phyloP scores from a whole-genome alignment of 2,888 invertebrate species.

The Agrenia bidenticulata region DNA sequence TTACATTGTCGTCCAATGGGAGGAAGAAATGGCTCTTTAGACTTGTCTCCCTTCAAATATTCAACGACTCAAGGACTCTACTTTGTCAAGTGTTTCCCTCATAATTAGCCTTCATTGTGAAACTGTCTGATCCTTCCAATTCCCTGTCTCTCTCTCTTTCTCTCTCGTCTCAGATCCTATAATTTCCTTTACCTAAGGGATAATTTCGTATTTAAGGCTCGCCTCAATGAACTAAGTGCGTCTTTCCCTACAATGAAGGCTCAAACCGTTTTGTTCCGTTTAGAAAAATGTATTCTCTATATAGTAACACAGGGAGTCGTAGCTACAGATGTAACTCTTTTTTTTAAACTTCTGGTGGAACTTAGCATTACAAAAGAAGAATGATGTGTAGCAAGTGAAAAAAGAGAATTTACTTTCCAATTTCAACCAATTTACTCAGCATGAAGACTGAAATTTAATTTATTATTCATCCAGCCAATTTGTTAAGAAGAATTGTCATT shows the following conservation, averaged over 20 bases:
- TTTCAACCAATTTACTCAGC: no score
- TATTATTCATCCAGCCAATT: not conserved
- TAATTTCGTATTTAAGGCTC: slow-evolving; percentile 8
- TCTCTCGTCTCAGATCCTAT: not conserved
- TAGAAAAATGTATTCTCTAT: no score
- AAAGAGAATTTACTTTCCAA: no score
- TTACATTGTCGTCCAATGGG: not conserved
- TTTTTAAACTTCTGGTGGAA: no score
- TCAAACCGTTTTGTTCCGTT: no score
- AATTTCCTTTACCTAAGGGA: not conserved
- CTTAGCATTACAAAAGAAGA: no score
- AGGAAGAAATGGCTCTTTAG: not conserved
- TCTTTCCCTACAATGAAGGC: not conserved
- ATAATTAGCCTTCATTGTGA: slow-evolving; percentile 46
- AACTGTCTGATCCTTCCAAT: slow-evolving; percentile 19
- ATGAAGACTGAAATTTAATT: not conserved
- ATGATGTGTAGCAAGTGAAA: no score
- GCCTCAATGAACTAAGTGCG: slow-evolving; percentile 10
- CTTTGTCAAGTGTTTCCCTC: slow-evolving; percentile 41
- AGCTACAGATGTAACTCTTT: no score
- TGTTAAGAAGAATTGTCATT: not conserved
- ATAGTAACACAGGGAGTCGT: no score
- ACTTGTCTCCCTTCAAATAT: not conserved
- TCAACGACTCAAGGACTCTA: not conserved
- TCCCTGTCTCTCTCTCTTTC: slow-evolving; percentile 7